phyloP scores from a whole-genome alignment of 2,113 vertebrate genomes.

The Rousettus leschenaultii region DNA sequence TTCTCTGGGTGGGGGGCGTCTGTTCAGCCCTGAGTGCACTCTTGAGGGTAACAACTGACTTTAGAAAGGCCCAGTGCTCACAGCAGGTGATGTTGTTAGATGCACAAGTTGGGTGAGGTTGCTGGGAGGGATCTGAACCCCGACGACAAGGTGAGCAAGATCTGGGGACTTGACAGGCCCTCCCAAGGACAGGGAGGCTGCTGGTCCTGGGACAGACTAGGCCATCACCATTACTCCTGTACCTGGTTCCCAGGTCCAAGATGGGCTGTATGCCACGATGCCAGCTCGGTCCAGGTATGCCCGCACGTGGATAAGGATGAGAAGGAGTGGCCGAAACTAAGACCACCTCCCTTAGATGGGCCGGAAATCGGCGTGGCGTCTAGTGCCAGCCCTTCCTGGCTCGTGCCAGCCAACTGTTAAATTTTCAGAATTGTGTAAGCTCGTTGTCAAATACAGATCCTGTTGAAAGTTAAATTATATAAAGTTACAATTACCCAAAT shows the following conservation, averaged over 20 bases:
- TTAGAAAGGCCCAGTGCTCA: background rate
- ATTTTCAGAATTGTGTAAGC: background rate
- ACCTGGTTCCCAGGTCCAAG: background rate
- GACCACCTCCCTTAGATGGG: background rate
- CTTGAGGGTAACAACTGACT: background rate
- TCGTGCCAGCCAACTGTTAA: background rate
- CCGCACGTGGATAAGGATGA: rapidly evolving
- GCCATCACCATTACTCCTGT: rapidly evolving
- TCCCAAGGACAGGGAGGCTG: too few relatives aligned
- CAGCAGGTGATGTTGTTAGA: too few relatives aligned
- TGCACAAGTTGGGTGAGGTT: rapidly evolving
- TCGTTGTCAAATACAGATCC: background rate
- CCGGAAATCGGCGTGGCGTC: rapidly evolving
- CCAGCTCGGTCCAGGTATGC: rapidly evolving
- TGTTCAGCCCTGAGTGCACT: background rate
- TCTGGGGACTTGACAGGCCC: background rate
- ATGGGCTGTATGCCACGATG: background rate
- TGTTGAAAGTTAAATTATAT: background rate
- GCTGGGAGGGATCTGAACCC: background rate
- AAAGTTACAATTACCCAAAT: background rate
- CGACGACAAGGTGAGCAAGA: background rate
- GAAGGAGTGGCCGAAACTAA: background rate
- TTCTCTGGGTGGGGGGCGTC: background rate
- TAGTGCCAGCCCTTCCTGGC: rapidly evolving
- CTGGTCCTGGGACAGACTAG: background rate